Evolutionary conservation across 2,113 vertebrate species (phyloP), one percentile per base, ranked within the genome.

Genomic region (Xenopus borealis): DNA sequence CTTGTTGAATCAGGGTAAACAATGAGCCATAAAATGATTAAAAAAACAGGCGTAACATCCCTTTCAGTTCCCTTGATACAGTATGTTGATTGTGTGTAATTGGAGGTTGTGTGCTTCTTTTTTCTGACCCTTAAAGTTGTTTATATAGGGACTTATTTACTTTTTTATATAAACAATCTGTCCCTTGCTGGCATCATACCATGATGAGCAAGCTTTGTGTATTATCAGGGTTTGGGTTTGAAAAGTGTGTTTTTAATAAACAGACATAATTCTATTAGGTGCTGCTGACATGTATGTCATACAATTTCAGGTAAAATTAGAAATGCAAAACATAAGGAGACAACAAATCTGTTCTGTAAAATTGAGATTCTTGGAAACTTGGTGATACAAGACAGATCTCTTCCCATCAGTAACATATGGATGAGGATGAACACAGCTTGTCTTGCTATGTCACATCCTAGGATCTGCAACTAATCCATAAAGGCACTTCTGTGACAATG

Each of bases 381-480:
- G 12, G 17, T 14, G 17, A 53, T 53, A 53, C 50, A 14, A 53
- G 12, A 53, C 50, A 53, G 50, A 53, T 53, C 59, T 61, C 58
- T 78, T 78, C 62, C 73, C 33, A 65, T 47, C 78, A 78, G 78
- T 79, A 82, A 78, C 78, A 62, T 69, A 72, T 69, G 72, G 18
- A 71, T 53, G 17, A 3, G 79, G 78, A 72, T 52, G 72, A 82
- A 72, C 33, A 76, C 30, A 61, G 62, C 53, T 69, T 78, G 66
- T 79, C 78, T 85, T 80, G 75, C 65, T 6, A 40, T 40, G 33
- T 40, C 61, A 66, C 63, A 66, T 73, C 81, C 84, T 72, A 30
- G 72, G 78, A 59, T 84, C 78, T 78, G 68, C 33, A 81, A 82
- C 73, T 79, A 83, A 64, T 67, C 79, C 70, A 83, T 83, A 82